Evolutionary conservation across 2,888 invertebrate species (phyloP).

Genomic region (Ctena decussata): DNA sequence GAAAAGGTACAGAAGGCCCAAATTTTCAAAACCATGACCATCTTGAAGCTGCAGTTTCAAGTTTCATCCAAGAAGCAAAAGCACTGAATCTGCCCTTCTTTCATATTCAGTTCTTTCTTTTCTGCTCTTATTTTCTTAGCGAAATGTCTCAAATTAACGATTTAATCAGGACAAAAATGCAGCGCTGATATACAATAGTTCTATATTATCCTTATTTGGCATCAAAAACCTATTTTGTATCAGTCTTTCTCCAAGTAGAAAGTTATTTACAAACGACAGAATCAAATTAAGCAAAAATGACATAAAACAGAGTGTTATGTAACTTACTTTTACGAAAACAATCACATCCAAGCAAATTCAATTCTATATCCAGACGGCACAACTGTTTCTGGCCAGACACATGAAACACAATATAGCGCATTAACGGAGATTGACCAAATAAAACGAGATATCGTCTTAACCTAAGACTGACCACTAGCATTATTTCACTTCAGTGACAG

Average conservation of each 20-base stretch:
- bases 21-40: too few relatives aligned
- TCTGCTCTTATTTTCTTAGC: too few relatives aligned
- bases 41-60: too few relatives aligned
- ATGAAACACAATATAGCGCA: neutral
- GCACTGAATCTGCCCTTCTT: too few relatives aligned
- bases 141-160: too few relatives aligned
- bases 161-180: too few relatives aligned
- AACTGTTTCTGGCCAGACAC: neutral
- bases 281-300: neutral
- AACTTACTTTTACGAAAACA: conserved; percentile 8
- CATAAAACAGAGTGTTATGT: neutral
- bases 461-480: conserved; percentile 1
- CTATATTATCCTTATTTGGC: neutral
- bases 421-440: conserved; percentile 8
- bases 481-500: conserved; percentile 4
- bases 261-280: neutral
- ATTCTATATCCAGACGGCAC: neutral
- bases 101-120: too few relatives aligned
- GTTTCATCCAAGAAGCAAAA: too few relatives aligned
- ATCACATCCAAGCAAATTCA: neutral
- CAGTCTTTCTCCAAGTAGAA: neutral
- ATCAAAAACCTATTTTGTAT: neutral
- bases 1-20: too few relatives aligned
- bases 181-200: too few relatives aligned
- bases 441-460: conserved; percentile 7